Evolutionary conservation across 1,140 invertebrate genomes (phyloP).

Genomic region (Dendroctonus ponderosae): DNA sequence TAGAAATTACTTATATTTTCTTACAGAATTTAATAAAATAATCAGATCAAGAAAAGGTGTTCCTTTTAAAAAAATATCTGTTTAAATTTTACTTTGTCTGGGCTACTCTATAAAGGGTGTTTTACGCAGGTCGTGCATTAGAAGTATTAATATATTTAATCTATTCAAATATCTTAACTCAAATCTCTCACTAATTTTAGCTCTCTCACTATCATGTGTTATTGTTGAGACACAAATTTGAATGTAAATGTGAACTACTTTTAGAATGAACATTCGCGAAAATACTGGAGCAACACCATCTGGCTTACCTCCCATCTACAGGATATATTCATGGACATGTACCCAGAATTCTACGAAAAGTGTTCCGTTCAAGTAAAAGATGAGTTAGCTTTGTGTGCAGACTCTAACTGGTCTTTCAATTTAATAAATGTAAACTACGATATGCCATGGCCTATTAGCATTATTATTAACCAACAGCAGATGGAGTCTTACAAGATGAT

Average conservation of each 20-base stretch:
- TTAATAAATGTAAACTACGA: slow-evolving; percentile 56
- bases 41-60: too few species aligned
- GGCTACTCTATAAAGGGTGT: too few species aligned
- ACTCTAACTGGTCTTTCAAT: slow-evolving; percentile 54
- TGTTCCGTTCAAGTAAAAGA: slow-evolving; percentile 40
- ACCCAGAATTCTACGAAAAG: slow-evolving; percentile 43
- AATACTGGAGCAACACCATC: slow-evolving; percentile 42
- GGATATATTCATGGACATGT: slow-evolving; percentile 43
- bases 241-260: neutral
- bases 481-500: slow-evolving; percentile 61
- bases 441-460: slow-evolving; percentile 57
- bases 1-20: too few species aligned
- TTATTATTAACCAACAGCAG: slow-evolving; percentile 56
- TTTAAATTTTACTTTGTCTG: too few species aligned
- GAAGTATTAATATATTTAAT: neutral
- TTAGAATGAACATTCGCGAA: slow-evolving; percentile 3
- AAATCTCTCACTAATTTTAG: too few species aligned
- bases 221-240: neutral
- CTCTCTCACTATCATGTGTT: too few species aligned
- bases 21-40: too few species aligned
- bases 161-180: neutral
- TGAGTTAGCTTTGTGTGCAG: slow-evolving; percentile 29
- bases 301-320: slow-evolving; percentile 45
- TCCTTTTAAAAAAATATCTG: too few species aligned
- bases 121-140: too few species aligned